Evolutionary conservation across 2,797 vertebrate species (phyloP).

Genomic region (Squalus acanthias): DNA sequence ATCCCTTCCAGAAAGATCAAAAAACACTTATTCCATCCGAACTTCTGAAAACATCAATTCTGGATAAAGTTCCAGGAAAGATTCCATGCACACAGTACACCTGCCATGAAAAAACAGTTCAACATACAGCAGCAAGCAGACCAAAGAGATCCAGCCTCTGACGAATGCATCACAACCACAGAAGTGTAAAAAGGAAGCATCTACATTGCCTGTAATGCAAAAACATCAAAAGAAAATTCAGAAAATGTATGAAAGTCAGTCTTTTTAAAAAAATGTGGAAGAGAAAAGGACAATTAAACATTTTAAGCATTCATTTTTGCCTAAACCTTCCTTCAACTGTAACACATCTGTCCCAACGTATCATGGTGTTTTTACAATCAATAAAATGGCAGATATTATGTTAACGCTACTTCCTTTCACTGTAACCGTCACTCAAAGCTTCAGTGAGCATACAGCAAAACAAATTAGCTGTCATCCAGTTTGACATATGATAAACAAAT

Average conservation of each 20-base stretch:
- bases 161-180: neutral
- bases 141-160: neutral
- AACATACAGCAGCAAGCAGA: neutral
- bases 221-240: neutral
- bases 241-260: neutral
- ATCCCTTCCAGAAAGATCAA: neutral
- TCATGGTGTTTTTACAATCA: neutral
- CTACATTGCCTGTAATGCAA: neutral
- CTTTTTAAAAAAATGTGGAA: neutral
- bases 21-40: neutral
- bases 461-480: slow-evolving; percentile 29
- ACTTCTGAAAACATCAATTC: neutral
- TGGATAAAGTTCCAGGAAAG: neutral
- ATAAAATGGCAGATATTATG: neutral
- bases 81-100: neutral
- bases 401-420: neutral
- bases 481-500: neutral
- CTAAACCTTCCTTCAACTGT: neutral
- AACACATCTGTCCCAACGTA: neutral
- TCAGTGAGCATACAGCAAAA: neutral
- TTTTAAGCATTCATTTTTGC: neutral
- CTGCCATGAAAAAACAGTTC: neutral
- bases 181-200: neutral
- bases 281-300: neutral
- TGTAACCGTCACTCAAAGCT: neutral